Evolutionary conservation across 2,888 invertebrate species (phyloP).

Genomic region (Apoderus coryli): DNA sequence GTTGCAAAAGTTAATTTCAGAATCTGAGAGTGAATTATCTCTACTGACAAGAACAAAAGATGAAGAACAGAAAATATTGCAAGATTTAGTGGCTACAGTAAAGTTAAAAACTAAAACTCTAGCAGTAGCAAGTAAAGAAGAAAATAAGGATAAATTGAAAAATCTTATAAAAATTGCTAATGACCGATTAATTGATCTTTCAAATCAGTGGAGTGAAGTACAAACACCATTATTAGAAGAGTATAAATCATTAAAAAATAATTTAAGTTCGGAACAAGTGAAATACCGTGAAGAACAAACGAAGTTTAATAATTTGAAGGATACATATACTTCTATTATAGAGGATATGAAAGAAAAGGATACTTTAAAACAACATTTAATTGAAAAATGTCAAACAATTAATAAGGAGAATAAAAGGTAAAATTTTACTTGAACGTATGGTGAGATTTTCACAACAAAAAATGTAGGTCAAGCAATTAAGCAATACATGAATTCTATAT

Average conservation of each 20-base stretch:
- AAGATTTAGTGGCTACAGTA: constrained; percentile 30
- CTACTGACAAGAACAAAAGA: not conserved
- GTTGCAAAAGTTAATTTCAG: not conserved
- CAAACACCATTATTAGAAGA: constrained; percentile 48
- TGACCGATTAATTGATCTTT: constrained; percentile 46
- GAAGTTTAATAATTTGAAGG: constrained; percentile 28
- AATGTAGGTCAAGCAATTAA: too few relatives aligned
- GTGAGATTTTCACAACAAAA: too few relatives aligned
- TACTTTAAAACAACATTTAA: constrained; percentile 32
- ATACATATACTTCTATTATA: constrained; percentile 27
- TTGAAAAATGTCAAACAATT: constrained; percentile 38
- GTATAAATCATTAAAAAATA: constrained; percentile 30
- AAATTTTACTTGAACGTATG: too few relatives aligned
- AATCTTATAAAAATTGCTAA: constrained; percentile 43
- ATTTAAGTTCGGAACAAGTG: constrained; percentile 17
- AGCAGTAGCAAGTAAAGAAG: constrained; percentile 47
- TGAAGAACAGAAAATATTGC: constrained; percentile 32
- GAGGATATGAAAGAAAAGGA: constrained; percentile 30
- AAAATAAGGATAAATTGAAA: constrained; percentile 43
- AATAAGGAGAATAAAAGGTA: constrained; percentile 39
- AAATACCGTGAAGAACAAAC: constrained; percentile 24
- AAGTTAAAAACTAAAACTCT: constrained; percentile 44
- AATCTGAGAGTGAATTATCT: constrained; percentile 3
- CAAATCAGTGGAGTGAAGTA: constrained; percentile 60
- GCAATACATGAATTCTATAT: too few relatives aligned